Evolutionary conservation across 2,797 vertebrate genomes (phyloP).

Genomic region (Acipenser ruthenus): DNA sequence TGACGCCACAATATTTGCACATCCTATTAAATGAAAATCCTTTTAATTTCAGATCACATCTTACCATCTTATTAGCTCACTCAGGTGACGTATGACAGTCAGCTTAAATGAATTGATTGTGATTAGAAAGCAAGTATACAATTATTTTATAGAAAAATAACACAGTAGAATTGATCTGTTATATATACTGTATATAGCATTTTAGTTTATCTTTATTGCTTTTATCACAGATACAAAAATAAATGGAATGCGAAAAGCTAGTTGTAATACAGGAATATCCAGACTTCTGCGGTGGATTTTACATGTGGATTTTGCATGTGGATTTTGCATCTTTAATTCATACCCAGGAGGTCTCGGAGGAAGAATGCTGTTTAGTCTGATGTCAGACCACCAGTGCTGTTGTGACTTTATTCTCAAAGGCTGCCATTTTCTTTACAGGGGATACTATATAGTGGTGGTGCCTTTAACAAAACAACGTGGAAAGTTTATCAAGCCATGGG

Average conservation of each 20-base stretch:
- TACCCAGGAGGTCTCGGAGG: no score
- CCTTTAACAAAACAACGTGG: conserved; percentile 95
- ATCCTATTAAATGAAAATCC: conserved; percentile 38
- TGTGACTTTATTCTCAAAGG: conserved; percentile 21
- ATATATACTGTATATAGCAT: neutral
- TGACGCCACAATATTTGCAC: conserved; percentile 38
- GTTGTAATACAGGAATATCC: no score
- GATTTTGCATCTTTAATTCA: no score
- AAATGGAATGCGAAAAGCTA: no score
- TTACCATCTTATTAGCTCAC: conserved; percentile 36
- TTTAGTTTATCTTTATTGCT: neutral
- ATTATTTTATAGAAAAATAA: conserved; percentile 17
- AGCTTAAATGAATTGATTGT: conserved; percentile 25
- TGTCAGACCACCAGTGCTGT: neutral
- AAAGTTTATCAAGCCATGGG: conserved; percentile 92
- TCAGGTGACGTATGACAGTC: conserved; percentile 25
- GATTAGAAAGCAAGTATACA: conserved; percentile 20
- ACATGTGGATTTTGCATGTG: no score
- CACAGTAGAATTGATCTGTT: neutral
- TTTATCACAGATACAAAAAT: neutral
- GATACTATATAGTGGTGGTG: conserved; percentile 94
- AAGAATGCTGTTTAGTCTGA: neutral
- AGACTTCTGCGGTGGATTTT: no score
- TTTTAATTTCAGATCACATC: conserved; percentile 36
- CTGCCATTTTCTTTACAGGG: conserved; percentile 58